Percentiles rank a stretch among this genome's conserved stretches.
Evolutionary conservation across 1,140 invertebrate genomes (phyloP).

Genomic region (Trichoplusia ni): DNA sequence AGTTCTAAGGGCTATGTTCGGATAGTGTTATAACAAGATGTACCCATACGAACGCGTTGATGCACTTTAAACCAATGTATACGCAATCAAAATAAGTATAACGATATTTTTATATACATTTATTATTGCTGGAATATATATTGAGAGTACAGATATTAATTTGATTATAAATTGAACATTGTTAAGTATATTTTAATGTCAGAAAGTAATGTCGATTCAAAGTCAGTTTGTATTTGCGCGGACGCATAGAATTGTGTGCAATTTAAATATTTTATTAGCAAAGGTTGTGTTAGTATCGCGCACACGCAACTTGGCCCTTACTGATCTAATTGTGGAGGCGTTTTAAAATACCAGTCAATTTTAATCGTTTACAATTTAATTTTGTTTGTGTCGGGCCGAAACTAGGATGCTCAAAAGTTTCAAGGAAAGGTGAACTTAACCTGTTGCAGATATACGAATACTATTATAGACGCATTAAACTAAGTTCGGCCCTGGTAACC

Average conservation of each 20-base stretch:
- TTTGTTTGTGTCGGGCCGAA: not conserved
- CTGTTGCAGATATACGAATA: no score
- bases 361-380: constrained; percentile 22
- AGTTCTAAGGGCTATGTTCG: not conserved
- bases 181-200: no score
- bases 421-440: no score
- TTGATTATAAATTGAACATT: no score
- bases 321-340: constrained; percentile 29
- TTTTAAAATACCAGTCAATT: constrained; percentile 36
- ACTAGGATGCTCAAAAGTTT: not conserved
- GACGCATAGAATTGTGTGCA: constrained; percentile 54
- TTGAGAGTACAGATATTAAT: not conserved
- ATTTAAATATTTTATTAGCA: constrained; percentile 65
- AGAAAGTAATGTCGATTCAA: constrained; percentile 7
- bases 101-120: constrained; percentile 25
- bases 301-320: constrained; percentile 49
- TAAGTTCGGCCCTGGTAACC: not conserved
- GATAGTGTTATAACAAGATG: constrained; percentile 1
- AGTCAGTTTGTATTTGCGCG: not conserved
- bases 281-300: constrained; percentile 57
- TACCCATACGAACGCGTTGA: not conserved
- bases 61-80: constrained; percentile 16
- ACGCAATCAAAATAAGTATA: constrained; percentile 26
- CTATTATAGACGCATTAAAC: no score
- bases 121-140: constrained; percentile 5